Base-by-base conservation (phyloP, 1,140 invertebrate genomes). In the Ruditapes philippinarum region DNA sequence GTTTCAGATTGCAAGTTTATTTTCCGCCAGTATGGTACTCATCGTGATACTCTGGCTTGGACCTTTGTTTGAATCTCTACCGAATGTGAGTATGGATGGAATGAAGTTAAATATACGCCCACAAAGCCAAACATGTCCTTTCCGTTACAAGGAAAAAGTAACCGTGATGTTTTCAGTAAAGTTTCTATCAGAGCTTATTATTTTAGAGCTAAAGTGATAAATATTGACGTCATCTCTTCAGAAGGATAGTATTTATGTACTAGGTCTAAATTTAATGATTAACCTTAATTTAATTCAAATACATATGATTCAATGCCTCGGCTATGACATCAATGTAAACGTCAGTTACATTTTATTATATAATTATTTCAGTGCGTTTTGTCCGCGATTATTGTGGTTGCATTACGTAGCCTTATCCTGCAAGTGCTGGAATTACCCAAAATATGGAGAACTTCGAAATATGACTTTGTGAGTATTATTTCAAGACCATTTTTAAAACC, bases 351-450 rank as follows among this genome's bases (percentile, higher is more conserved):
- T 80, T 0, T 36, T 31, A n/a, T 22, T 3, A 31, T 19, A 22
- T 14, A 42, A 28, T 65, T 73, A 4, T 89, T 96, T 80, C 94
- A 93, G 94, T 94, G 93, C 87, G 88, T 91, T 1, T 65, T 96
- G 31, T 95, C 96, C 7, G 95, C 95, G 42, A 96, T 97, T 73
- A 96, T 96, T 68, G 94, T 96, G 76, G 96, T 97, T 19, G 96
- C 96, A 22, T 89, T 97, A 22, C 95, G 96, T 70, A 93, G 92
- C 85, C 95, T 97, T 91, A 94, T 96, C 70, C 81, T 96, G 49
- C 96, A 96, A 93, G 90, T 96, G 19, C 91, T 92, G 81, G 96
- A 96, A 80, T 90, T 96, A 11, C 92, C 91, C 17, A 85, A 93
- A 78, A 90, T 96, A 11, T 96, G 94, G 93, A 94, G 89, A 68